Percentiles rank a stretch among this genome's conserved stretches.
These are phyloP conservation scores for Microctenopoma steveboyesi DNA, from an alignment of 2,797 vertebrate species.

Conservation along the genomic window DNA sequence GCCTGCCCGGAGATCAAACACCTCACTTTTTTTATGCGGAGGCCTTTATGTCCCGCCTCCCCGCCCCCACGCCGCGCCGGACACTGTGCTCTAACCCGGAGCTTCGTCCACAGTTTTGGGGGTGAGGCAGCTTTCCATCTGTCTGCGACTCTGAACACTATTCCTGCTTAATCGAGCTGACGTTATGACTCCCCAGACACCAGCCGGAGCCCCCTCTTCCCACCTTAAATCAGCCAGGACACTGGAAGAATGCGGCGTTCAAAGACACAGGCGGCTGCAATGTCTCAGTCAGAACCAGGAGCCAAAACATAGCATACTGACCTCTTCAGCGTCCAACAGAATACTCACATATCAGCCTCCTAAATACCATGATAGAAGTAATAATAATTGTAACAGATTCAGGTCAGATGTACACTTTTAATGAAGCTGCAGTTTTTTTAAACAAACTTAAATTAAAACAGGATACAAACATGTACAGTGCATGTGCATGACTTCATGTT, in stretches of 20 bases:
- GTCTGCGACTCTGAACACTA: slow-evolving; percentile 64
- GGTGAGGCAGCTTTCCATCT: slow-evolving; percentile 78
- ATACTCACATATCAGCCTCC: not conserved
- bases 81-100: slow-evolving; percentile 13
- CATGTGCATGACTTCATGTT: too few relatives aligned
- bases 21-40: slow-evolving; percentile 31
- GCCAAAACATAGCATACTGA: too few relatives aligned
- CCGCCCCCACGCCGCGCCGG: slow-evolving; percentile 19
- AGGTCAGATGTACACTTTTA: too few relatives aligned
- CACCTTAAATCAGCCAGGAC: slow-evolving; percentile 70
- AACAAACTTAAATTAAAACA: too few relatives aligned
- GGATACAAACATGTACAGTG: too few relatives aligned
- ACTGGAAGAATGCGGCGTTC: slow-evolving; percentile 38
- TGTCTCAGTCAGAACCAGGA: too few relatives aligned
- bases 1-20: slow-evolving; percentile 59
- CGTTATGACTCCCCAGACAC: slow-evolving; percentile 76
- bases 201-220: slow-evolving; percentile 49
- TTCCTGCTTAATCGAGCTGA: slow-evolving; percentile 83
- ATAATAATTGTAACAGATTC: too few relatives aligned
- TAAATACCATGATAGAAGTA: too few relatives aligned
- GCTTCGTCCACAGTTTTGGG: slow-evolving; percentile 31
- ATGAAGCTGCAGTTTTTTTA: too few relatives aligned
- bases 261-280: not conserved
- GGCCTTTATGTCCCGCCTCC: slow-evolving; percentile 3
- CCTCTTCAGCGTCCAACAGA: not conserved